A percentile compares a stretch with the other conserved stretches of the same genome.
phyloP scores from a whole-genome alignment of 1,140 invertebrate species.

The Platorchestia sp. region DNA sequence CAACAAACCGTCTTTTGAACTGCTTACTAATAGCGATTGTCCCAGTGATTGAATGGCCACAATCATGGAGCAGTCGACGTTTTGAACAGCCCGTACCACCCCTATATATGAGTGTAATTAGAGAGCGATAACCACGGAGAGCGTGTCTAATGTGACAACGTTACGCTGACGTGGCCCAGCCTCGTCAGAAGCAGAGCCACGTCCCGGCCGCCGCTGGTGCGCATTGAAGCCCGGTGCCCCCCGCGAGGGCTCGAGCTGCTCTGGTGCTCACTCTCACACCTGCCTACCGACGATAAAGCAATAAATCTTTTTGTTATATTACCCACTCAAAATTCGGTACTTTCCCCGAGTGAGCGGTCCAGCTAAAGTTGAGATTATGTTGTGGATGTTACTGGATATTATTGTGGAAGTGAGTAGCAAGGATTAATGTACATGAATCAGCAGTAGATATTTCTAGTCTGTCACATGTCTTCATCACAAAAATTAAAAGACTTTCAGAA shows the following conservation, averaged over 20 bases:
- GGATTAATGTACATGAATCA: neutral
- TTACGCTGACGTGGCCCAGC: neutral
- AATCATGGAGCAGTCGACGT: no score
- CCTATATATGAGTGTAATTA: no score
- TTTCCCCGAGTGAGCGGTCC: neutral
- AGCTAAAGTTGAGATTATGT: neutral
- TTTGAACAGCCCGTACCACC: no score
- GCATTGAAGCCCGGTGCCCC: neutral
- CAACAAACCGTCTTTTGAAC: no score
- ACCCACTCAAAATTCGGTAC: neutral
- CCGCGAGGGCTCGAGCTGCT: neutral
- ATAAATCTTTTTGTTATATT: neutral
- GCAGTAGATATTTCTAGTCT: neutral
- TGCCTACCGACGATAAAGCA: neutral
- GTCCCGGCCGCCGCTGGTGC: neutral
- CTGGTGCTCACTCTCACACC: neutral
- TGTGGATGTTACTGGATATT: neutral
- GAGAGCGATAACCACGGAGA: neutral
- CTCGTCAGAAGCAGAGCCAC: neutral
- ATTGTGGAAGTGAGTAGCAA: neutral
- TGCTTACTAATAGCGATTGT: no score
- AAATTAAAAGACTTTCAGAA: neutral
- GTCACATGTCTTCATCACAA: no score
- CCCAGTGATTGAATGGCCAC: no score
- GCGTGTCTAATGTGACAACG: neutral